Base-by-base conservation (phyloP, 2,888 invertebrate genomes). In the Nomada goodeniana region DNA sequence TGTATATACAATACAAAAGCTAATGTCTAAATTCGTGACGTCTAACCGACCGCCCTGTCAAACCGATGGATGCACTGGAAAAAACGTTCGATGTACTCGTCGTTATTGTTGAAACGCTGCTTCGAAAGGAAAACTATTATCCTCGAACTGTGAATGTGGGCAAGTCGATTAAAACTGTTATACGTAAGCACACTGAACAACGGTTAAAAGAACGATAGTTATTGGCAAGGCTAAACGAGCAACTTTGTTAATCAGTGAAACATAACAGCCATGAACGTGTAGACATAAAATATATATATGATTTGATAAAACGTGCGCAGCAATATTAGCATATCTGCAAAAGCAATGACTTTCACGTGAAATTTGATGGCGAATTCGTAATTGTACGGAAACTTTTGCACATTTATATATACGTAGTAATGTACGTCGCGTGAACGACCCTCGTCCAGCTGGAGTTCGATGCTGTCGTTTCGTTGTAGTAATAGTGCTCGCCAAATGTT, bases 221-320 rank as follows among this genome's bases (percentile, higher is more conserved):
- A 82, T 73, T 83, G 80, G 79, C 87, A 88, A 88, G 88, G 78
- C 89, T 88, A 86, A 88, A 87, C 87, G 86, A 73, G 84, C 89
- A 85, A 74, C 80, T 73, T 67, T 64, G 74, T 82, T 79, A 80
- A 82, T 83, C 76, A 84, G 88, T 88, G 87, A 84, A 75, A 83
- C 72, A 76, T 80, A 73, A 70, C 88, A 88, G 87, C 89, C 81
- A 88, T 81, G 59, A 86, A 89, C 76, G 83, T 88, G 86, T 84
- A 82, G 75, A 87, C 87, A 88, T 80, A 82, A 71, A 88, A 71
- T 80, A 73, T 75, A 75, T 60, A 70, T 47, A 78, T 80, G 73
- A 76, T 59, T 65, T 75, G 80, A 73, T 81, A 79, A 64, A 86
- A 88, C 88, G 87, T 88, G 88, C 88, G 74, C 75, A 85, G 85